A percentile compares a stretch with the other conserved stretches of the same genome.
Evolutionary conservation across 2,888 invertebrate genomes (phyloP).

Genomic region (Perizoma affinitatum): DNA sequence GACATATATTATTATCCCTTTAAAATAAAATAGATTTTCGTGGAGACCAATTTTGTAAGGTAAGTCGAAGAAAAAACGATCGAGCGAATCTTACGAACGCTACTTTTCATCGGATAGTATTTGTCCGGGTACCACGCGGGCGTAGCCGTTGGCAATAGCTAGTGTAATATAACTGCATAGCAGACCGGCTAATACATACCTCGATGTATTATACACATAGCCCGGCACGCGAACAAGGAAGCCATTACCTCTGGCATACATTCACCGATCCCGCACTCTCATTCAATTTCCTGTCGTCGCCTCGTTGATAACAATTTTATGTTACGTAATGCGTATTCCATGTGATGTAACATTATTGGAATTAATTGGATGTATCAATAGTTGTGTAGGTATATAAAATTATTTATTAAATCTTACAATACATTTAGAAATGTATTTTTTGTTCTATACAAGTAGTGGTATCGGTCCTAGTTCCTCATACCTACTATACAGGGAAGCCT

Average conservation of each 20-base stretch:
- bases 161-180: conserved; percentile 7
- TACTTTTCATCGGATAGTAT: no score
- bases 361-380: neutral
- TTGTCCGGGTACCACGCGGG: no score
- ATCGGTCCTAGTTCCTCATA: no score
- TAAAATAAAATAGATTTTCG: neutral
- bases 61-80: no score
- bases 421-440: no score
- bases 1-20: no score
- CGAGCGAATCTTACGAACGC: neutral
- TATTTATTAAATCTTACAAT: no score
- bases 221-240: conserved; percentile 57
- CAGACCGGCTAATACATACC: neutral
- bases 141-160: no score
- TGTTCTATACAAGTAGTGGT: no score
- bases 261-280: conserved; percentile 64
- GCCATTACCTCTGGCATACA: conserved; percentile 68
- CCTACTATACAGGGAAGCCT: no score
- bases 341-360: conserved; percentile 8
- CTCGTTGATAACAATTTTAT: conserved; percentile 21
- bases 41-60: no score
- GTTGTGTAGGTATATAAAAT: no score
- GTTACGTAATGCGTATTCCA: conserved; percentile 20
- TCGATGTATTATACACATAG: neutral
- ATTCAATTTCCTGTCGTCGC: conserved; percentile 72